A percentile compares a stretch with the other conserved stretches of the same genome.
Evolutionary conservation across 2,888 invertebrate species (phyloP).

Genomic region (Sinotaia quadrata): DNA sequence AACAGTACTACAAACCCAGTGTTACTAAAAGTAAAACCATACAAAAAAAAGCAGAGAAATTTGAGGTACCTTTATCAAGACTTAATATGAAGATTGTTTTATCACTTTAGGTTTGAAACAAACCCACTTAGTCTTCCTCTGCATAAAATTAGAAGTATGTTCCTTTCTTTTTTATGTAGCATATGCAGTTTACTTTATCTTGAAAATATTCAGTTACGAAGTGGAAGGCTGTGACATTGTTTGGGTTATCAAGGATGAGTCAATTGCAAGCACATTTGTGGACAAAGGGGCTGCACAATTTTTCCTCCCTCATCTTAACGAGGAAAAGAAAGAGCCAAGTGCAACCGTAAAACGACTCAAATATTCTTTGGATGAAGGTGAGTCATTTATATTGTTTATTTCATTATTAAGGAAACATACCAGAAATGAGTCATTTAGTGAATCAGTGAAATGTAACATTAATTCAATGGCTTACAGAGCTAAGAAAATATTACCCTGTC

Average conservation of each 20-base stretch:
- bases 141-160: background rate
- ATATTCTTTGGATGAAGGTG: constrained; percentile 6
- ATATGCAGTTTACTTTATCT: too few relatives aligned
- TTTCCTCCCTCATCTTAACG: constrained; percentile 77
- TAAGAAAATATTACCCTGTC: too few relatives aligned
- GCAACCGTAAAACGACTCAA: constrained; percentile 25
- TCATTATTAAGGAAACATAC: too few relatives aligned
- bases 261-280: constrained; percentile 93
- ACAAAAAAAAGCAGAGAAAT: too few relatives aligned
- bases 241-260: constrained; percentile 94
- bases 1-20: too few relatives aligned
- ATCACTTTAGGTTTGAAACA: background rate
- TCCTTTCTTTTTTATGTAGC: constrained; percentile 1
- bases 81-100: background rate
- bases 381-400: too few relatives aligned
- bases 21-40: too few relatives aligned
- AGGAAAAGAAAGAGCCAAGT: constrained; percentile 45
- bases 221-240: constrained; percentile 86
- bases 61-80: too few relatives aligned
- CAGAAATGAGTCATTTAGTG: too few relatives aligned
- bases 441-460: too few relatives aligned
- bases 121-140: background rate
- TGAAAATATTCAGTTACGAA: constrained; percentile 79
- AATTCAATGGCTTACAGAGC: too few relatives aligned
- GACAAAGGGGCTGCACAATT: constrained; percentile 97